phyloP scores from a whole-genome alignment of 1,140 invertebrate genomes.

The Chironomus striatipennis region DNA sequence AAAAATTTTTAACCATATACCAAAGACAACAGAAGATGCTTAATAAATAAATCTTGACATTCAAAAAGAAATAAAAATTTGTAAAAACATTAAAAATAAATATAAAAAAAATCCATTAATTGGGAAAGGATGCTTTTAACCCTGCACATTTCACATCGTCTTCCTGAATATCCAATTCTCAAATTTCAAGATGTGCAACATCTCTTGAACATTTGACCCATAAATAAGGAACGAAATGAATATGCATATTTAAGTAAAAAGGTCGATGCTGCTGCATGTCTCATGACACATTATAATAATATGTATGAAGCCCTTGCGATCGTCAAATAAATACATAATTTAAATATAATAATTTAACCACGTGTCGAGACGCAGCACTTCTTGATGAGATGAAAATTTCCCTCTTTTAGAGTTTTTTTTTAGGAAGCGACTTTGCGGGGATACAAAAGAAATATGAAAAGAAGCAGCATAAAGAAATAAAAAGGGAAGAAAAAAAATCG shows the following conservation, averaged over 20 bases:
- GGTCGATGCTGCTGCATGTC: not conserved
- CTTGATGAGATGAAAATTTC: not conserved
- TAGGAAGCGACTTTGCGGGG: not conserved
- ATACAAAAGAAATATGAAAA: not conserved
- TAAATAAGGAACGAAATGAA: not conserved
- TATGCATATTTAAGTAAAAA: too few relatives aligned
- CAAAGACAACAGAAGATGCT: too few relatives aligned
- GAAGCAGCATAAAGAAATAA: not conserved
- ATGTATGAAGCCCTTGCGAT: not conserved
- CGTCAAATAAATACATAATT: constrained; percentile 19
- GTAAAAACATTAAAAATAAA: too few relatives aligned
- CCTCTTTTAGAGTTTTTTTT: not conserved
- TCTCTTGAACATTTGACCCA: not conserved
- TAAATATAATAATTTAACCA: constrained; percentile 24
- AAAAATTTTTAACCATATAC: not conserved
- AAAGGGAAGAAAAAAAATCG: not conserved
- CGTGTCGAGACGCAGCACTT: not conserved
- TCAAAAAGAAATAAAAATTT: too few relatives aligned
- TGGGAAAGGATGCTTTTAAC: not conserved
- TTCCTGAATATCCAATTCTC: too few relatives aligned
- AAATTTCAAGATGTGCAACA: not conserved
- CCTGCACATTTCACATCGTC: too few relatives aligned
- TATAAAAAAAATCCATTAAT: not conserved
- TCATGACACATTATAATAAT: not conserved
- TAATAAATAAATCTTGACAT: too few relatives aligned